phyloP scores from a whole-genome alignment of 2,888 invertebrate genomes.

The Cephus pygmeus region DNA sequence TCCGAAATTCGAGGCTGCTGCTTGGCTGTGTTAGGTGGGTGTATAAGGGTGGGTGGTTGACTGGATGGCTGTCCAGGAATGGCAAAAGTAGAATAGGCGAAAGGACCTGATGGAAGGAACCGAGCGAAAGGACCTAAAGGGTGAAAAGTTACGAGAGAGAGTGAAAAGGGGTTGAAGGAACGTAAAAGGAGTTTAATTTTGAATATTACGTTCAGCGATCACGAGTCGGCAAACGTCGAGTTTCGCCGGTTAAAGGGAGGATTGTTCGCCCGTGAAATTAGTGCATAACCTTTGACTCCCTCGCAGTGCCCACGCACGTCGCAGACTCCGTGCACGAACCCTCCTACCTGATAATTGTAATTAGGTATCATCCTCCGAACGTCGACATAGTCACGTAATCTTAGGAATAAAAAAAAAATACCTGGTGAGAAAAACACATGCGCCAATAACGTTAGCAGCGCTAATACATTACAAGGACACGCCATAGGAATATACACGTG shows the following conservation, averaged over 20 bases:
- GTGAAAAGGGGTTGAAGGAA: background rate
- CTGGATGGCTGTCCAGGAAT: background rate
- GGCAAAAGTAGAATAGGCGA: background rate
- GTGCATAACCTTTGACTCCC: background rate
- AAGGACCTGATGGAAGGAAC: background rate
- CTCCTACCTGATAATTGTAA: background rate
- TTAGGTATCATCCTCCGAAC: background rate
- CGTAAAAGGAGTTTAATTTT: background rate
- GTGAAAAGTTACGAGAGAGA: background rate
- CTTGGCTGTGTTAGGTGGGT: background rate
- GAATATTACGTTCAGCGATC: background rate
- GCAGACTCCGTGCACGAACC: background rate
- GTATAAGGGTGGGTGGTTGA: background rate
- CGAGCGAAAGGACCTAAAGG: background rate
- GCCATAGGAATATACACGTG: background rate
- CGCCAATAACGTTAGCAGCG: background rate
- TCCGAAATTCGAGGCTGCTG: background rate
- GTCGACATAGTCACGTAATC: background rate
- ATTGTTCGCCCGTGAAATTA: background rate
- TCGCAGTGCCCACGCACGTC: background rate
- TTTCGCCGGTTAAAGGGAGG: background rate
- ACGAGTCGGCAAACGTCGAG: background rate
- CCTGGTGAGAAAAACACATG: background rate
- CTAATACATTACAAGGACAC: background rate
- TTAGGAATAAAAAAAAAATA: background rate